phyloP scores from a whole-genome alignment of 2,113 vertebrate species.

The Panthera uncia region DNA sequence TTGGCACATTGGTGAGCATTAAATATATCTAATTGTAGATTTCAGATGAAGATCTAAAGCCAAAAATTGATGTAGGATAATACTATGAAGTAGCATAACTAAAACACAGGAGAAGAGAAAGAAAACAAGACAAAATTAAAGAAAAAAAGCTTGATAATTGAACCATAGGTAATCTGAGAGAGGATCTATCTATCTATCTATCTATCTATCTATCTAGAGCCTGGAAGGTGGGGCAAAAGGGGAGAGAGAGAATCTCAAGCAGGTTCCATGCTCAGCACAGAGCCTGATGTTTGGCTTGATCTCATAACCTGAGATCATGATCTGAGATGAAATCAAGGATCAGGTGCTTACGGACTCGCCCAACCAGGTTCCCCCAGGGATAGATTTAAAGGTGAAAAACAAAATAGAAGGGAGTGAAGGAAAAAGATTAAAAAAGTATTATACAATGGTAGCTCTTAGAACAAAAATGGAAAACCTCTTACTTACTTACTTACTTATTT shows the following conservation, averaged over 20 bases:
- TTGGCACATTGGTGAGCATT: not conserved
- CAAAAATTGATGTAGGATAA: not conserved
- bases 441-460: not conserved
- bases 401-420: not conserved
- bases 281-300: no score
- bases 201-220: no score
- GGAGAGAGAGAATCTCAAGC: no score
- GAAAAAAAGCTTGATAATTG: not conserved
- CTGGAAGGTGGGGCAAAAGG: no score
- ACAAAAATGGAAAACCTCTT: not conserved
- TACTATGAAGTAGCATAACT: not conserved
- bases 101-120: not conserved
- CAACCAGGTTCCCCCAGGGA: no score
- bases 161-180: not conserved
- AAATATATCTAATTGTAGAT: not conserved
- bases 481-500: no score
- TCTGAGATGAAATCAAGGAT: no score
- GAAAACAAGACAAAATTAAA: not conserved
- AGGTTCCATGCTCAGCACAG: no score
- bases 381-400: not conserved
- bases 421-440: not conserved
- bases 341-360: no score
- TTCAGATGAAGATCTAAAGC: not conserved
- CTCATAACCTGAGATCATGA: no score
- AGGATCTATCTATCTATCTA: not conserved